Evolutionary conservation across 1,140 invertebrate genomes (phyloP).

Genomic region (Euura lappo): DNA sequence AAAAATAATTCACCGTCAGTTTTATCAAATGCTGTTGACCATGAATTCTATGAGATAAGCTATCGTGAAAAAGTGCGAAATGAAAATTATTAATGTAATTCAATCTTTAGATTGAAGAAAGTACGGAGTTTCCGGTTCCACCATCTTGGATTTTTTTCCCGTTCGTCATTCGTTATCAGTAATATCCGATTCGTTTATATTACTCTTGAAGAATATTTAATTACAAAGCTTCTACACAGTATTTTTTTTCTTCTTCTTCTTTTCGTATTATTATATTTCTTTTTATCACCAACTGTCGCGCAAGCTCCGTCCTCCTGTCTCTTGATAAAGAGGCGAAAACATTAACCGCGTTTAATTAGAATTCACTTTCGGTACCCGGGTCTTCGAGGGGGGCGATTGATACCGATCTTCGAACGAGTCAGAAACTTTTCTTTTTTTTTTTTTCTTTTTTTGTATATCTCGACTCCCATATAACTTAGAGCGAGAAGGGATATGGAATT

Average conservation of each 20-base stretch:
- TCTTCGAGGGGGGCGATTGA: not conserved
- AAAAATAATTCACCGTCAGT: too few species aligned
- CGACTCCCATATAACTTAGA: too few species aligned
- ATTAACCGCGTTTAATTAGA: conserved; percentile 4
- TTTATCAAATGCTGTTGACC: too few species aligned
- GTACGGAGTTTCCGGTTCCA: not conserved
- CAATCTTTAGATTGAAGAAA: too few species aligned
- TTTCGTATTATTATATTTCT: not conserved
- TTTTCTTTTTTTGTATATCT: too few species aligned
- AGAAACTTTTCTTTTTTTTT: too few species aligned
- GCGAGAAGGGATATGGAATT: too few species aligned
- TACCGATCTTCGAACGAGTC: not conserved
- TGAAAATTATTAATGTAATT: too few species aligned
- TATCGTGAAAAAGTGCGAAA: too few species aligned
- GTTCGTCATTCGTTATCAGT: not conserved
- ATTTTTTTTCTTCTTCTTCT: too few species aligned
- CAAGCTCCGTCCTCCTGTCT: not conserved
- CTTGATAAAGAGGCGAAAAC: not conserved
- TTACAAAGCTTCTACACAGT: too few species aligned
- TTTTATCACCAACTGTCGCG: not conserved
- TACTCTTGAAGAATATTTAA: not conserved
- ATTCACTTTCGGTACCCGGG: not conserved
- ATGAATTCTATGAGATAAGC: too few species aligned
- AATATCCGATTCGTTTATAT: not conserved
- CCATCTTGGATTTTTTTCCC: conserved; percentile 1